phyloP scores from a whole-genome alignment of 2,113 vertebrate genomes.

The Pseudorectes ferrugineus region DNA sequence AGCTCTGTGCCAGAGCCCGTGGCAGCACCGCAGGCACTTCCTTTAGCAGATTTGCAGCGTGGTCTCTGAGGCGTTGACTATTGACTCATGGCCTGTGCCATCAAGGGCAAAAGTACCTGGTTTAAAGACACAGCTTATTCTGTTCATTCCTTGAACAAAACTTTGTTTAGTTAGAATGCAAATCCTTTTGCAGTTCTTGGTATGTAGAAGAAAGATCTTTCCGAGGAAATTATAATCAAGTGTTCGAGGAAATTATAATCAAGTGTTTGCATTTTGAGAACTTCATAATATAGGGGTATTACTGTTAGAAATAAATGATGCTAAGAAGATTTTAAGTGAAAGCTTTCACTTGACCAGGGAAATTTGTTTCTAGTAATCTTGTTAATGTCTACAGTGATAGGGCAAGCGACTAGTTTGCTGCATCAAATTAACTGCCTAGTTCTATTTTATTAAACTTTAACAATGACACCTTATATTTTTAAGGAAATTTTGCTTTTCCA shows the following conservation, averaged over 20 bases:
- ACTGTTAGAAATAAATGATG: neutral
- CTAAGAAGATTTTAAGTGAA: neutral
- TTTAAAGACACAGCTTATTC: neutral
- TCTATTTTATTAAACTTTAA: neutral
- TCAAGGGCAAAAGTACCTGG: neutral
- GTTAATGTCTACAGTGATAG: neutral
- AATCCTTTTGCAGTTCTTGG: neutral
- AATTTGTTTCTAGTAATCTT: neutral
- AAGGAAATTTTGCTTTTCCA: neutral
- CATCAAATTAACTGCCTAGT: neutral
- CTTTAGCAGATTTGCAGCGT: neutral
- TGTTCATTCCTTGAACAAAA: neutral
- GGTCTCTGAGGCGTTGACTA: neutral
- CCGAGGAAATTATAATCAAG: neutral
- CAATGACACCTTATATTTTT: neutral
- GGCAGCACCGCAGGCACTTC: no score
- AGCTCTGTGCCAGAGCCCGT: neutral
- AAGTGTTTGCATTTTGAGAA: neutral
- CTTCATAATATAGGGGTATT: neutral
- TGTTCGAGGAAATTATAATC: neutral
- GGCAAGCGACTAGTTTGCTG: neutral
- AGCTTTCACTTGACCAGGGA: neutral
- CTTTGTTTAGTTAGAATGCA: neutral
- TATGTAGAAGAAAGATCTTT: neutral
- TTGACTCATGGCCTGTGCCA: neutral